Conservation (phyloP, 2,888 invertebrate genomes). For the Xestoiulus laeticollis region DNA sequence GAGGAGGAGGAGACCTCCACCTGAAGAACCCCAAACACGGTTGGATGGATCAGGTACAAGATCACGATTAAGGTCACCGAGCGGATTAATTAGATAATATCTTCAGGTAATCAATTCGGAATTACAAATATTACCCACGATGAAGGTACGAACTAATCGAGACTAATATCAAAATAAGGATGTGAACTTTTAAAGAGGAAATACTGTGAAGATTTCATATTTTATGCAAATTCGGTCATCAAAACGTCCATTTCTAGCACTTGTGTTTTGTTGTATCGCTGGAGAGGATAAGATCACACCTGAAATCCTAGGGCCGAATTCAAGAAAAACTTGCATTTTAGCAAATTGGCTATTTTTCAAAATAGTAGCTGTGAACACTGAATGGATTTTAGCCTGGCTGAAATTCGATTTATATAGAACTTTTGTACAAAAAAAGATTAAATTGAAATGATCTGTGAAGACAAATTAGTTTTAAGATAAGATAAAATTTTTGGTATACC, state of each 20-base stretch:
- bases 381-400: no score
- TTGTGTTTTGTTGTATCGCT: background rate
- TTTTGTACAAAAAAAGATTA: no score
- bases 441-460: no score
- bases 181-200: background rate
- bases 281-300: background rate
- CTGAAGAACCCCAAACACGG: conserved; percentile 66
- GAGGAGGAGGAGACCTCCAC: conserved; percentile 66
- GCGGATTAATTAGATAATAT: conserved; percentile 88
- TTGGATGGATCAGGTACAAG: conserved; percentile 87
- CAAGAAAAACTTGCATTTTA: background rate
- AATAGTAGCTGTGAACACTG: no score
- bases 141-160: background rate
- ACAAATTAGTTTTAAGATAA: no score
- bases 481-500: no score
- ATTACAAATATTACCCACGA: background rate
- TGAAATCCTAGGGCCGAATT: background rate
- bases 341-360: background rate
- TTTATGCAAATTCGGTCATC: background rate
- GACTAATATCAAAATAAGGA: background rate
- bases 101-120: background rate
- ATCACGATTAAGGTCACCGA: conserved; percentile 90
- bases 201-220: background rate
- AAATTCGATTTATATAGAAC: no score
- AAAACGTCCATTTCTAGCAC: background rate